Evolutionary conservation across 2,113 vertebrate genomes (phyloP), one percentile per base, ranked within the genome.

Genomic region (Lamprologus callipterus): DNA sequence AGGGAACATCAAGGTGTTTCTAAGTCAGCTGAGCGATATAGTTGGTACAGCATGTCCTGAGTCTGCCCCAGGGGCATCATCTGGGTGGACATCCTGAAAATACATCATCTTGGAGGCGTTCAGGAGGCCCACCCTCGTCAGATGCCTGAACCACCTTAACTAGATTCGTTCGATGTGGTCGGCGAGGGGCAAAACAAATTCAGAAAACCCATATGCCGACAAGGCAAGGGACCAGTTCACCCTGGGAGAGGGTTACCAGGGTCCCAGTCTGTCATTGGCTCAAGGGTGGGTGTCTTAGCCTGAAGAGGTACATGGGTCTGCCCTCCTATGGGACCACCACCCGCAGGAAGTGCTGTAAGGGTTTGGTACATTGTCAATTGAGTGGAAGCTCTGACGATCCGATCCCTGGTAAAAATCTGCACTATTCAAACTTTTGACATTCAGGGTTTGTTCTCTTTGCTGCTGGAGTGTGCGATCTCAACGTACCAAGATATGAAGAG

Each of bases 101-200:
- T 42, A 16, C 65, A 23, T 70, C 2, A 14, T 42, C 65, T 70
- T 26, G 8, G 65, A 70, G 65, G 8, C 8, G 4, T 65, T 37
- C 19, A 68, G 33, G 60, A 68, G 33, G 33, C 60, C 19, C 19
- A 40, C n/a, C 12, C n/a, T 40, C 40, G 35, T 42, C 37, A 42
- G 12, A 45, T 23, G 5, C n/a, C 5, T 42, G 12, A 23, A 73
- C 65, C 65, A 45, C 37, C 68, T 45, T 0, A 42, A 45, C 37
- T 26, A 42, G 13, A 9, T 45, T 23, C 0, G 0, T 26, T 73
- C 1, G 0, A 3, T 73, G 21, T 45, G 21, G 37, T 70, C 1
- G 8, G n/a, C 21, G 8, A 45, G 0, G 2, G 68, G 37, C 21
- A 16, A 70, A 42, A 45, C 21, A 42, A 73, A 42, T 42, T 42